A percentile compares a stretch with the other conserved stretches of the same genome.
phyloP scores from a whole-genome alignment of 1,140 invertebrate species.

The Drosophila navojoa region DNA sequence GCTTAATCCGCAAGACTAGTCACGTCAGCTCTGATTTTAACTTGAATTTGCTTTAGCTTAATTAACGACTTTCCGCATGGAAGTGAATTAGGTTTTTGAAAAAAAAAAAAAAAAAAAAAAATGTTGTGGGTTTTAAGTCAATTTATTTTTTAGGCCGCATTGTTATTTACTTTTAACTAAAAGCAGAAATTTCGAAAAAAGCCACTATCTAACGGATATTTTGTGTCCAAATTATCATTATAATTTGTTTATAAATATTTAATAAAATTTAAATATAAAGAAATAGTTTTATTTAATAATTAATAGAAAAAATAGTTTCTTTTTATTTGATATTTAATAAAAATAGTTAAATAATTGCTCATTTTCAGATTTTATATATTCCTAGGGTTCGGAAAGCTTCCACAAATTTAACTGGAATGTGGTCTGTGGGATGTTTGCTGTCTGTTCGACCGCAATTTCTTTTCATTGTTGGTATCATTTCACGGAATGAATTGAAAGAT shows the following conservation, averaged over 20 bases:
- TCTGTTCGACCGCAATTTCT: not conserved
- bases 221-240: not conserved
- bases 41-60: not conserved
- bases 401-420: no score
- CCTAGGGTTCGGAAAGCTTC: no score
- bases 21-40: not conserved
- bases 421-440: no score
- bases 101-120: not conserved
- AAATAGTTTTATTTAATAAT: no score
- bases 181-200: not conserved
- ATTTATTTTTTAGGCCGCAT: not conserved
- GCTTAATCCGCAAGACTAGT: not conserved
- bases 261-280: no score
- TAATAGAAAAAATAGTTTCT: no score
- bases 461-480: not conserved
- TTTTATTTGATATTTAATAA: no score
- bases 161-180: not conserved
- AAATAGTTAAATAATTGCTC: no score
- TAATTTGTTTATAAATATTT: not conserved
- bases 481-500: constrained; percentile 12
- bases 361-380: no score
- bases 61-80: constrained; percentile 13
- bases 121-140: not conserved
- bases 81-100: not conserved
- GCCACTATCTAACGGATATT: not conserved